Percentiles rank a stretch among this genome's conserved stretches.
These are phyloP conservation scores for Chaetogeoica ovagalla DNA, from an alignment of 2,888 invertebrate genomes.

Conservation along the genomic window DNA sequence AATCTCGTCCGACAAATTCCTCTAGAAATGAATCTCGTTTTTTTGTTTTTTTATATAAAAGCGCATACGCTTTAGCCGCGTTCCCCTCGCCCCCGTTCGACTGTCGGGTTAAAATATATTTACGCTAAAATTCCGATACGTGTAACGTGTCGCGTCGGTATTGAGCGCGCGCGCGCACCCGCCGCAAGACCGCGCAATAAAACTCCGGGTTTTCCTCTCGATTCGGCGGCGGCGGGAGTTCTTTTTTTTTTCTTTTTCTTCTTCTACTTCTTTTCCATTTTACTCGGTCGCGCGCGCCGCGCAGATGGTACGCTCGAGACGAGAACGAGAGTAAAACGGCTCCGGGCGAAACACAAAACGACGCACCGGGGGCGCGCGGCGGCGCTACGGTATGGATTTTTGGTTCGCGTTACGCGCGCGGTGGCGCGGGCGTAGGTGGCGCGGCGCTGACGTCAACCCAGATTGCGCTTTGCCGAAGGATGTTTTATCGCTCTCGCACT, in stretches of 20 bases:
- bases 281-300: background rate
- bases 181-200: background rate
- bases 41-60: no score
- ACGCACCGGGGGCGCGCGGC: background rate
- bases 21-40: no score
- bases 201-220: background rate
- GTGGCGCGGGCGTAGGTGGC: constrained; percentile 6
- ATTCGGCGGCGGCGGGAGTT: no score
- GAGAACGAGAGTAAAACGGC: background rate
- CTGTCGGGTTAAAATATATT: no score
- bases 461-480: constrained; percentile 48
- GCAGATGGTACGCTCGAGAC: constrained; percentile 8
- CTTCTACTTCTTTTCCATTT: background rate
- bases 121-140: no score
- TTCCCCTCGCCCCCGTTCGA: no score
- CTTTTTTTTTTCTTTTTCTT: background rate
- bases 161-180: no score
- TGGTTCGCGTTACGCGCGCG: background rate
- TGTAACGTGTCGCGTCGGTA: no score
- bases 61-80: no score
- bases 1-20: no score
- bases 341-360: background rate
- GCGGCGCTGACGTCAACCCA: constrained; percentile 33
- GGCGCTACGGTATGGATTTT: constrained; percentile 31
- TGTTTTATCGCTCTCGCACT: constrained; percentile 35